Evolutionary conservation across 2,113 vertebrate species (phyloP).

Genomic region (Paradisaea rubra): DNA sequence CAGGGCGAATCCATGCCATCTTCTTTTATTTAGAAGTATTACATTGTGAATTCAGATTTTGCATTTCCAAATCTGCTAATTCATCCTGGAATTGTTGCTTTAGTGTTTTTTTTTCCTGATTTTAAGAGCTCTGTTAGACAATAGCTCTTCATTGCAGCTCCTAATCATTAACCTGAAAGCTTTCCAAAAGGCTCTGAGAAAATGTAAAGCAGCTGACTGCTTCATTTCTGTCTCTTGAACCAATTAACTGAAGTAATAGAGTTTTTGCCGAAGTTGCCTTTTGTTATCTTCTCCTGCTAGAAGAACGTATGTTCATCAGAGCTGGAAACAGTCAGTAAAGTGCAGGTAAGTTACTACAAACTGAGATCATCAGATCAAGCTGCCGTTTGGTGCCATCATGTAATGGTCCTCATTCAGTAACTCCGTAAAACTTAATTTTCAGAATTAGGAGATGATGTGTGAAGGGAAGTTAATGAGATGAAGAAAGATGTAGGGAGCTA

Average conservation of each 20-base stretch:
- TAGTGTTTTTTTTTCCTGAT: background rate
- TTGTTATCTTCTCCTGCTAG: background rate
- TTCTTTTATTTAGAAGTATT: background rate
- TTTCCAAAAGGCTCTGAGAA: conserved; percentile 19
- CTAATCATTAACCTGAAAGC: conserved; percentile 30
- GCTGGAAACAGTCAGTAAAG: background rate
- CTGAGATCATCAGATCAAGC: background rate
- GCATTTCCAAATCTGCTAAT: background rate
- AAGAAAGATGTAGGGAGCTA: background rate
- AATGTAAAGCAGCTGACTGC: conserved; percentile 23
- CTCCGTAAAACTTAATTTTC: background rate
- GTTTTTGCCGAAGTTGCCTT: background rate
- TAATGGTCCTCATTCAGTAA: background rate
- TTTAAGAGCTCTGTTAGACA: conserved; percentile 17
- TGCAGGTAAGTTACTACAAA: background rate
- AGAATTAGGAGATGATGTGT: background rate
- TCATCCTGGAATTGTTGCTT: background rate
- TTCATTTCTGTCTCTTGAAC: conserved; percentile 30
- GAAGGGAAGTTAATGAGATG: background rate
- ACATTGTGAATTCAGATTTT: background rate
- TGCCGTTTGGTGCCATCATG: background rate
- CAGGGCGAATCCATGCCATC: background rate
- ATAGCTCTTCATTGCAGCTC: background rate
- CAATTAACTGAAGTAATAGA: conserved; percentile 27
- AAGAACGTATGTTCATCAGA: background rate